Percentiles rank a stretch among this genome's conserved stretches.
phyloP scores from a whole-genome alignment of 2,797 vertebrate genomes.

The Melanotaenia maccullochi region DNA sequence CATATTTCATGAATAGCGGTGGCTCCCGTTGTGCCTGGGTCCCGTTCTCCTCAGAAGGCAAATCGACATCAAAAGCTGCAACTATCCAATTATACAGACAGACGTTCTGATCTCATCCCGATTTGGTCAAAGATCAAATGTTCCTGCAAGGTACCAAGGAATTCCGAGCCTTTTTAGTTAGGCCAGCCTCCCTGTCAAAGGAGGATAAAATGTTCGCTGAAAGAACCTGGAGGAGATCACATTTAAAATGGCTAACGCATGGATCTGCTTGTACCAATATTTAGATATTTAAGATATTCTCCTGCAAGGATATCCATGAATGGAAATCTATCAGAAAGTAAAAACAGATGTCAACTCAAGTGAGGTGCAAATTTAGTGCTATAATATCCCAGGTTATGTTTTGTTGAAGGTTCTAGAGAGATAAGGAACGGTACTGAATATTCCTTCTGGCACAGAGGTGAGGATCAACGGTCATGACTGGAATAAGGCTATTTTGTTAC shows the following conservation, averaged over 20 bases:
- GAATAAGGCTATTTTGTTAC: slow-evolving; percentile 32
- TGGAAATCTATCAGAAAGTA: slow-evolving; percentile 4
- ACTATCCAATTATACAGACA: slow-evolving; percentile 74
- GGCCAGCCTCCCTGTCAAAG: slow-evolving; percentile 47
- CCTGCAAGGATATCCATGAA: slow-evolving; percentile 13
- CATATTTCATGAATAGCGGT: slow-evolving; percentile 78
- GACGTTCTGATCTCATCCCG: slow-evolving; percentile 64
- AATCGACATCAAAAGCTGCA: slow-evolving; percentile 73
- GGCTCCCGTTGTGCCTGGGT: slow-evolving; percentile 25
- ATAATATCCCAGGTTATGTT: slow-evolving; percentile 23
- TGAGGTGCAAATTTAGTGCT: neutral
- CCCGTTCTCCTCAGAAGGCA: slow-evolving; percentile 27
- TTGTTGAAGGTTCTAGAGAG: neutral
- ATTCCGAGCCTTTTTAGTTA: slow-evolving; percentile 46
- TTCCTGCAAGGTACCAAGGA: slow-evolving; percentile 46
- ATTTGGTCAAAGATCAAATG: slow-evolving; percentile 76
- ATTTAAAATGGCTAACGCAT: slow-evolving; percentile 46
- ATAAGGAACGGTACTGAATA: slow-evolving; percentile 30
- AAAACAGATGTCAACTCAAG: slow-evolving; percentile 24
- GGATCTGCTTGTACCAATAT: slow-evolving; percentile 41
- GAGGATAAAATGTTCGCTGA: slow-evolving; percentile 48
- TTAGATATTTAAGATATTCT: slow-evolving; percentile 40
- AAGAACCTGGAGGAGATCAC: slow-evolving; percentile 50
- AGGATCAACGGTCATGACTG: slow-evolving; percentile 41
- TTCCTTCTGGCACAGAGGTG: slow-evolving; percentile 14